Percentiles rank a stretch among this genome's conserved stretches.
phyloP scores from a whole-genome alignment of 92 coral and sea anemone species.

The Porites divaricata region DNA sequence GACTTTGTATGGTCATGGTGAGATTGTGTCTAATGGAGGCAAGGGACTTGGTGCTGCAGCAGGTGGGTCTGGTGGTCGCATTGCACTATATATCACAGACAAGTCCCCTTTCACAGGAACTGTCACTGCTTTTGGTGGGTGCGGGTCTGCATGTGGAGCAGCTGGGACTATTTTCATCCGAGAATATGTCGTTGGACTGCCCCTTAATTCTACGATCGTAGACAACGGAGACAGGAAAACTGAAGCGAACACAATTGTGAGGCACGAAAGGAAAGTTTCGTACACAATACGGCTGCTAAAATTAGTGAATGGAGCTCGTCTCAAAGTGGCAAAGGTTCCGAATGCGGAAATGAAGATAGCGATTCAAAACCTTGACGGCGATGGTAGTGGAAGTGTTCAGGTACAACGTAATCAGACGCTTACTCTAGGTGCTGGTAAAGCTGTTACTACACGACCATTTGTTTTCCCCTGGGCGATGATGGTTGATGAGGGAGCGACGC shows the following conservation, averaged over 20 bases:
- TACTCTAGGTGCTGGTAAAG: conserved; percentile 90
- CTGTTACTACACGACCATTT: conserved; percentile 85
- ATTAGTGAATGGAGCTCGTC: conserved; percentile 82
- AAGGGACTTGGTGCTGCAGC: conserved; percentile 59
- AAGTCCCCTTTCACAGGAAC: conserved; percentile 70
- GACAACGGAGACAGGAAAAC: conserved; percentile 85
- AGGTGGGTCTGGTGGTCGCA: conserved; percentile 96
- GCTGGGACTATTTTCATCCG: conserved; percentile 91
- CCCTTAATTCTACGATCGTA: conserved; percentile 85
- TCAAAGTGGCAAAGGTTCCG: conserved; percentile 80
- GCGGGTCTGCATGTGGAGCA: conserved; percentile 82
- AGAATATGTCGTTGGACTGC: conserved; percentile 79
- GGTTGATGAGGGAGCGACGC: conserved; percentile 86
- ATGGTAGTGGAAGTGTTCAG: conserved; percentile 90
- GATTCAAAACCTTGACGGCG: conserved; percentile 85
- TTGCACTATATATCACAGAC: conserved; percentile 87
- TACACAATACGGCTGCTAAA: conserved; percentile 89
- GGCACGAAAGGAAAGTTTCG: conserved; percentile 81
- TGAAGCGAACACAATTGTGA: conserved; percentile 83
- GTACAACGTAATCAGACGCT: conserved; percentile 87
- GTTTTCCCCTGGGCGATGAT: conserved; percentile 93
- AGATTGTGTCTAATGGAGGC: conserved; percentile 80
- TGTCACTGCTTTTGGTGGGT: conserved; percentile 83
- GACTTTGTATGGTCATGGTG: conserved; percentile 81
- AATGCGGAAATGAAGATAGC: conserved; percentile 77